A percentile compares a stretch with the other conserved stretches of the same genome.
Conservation (phyloP, 2,888 invertebrate species). For the Drosophila nr. perissopoda region DNA sequence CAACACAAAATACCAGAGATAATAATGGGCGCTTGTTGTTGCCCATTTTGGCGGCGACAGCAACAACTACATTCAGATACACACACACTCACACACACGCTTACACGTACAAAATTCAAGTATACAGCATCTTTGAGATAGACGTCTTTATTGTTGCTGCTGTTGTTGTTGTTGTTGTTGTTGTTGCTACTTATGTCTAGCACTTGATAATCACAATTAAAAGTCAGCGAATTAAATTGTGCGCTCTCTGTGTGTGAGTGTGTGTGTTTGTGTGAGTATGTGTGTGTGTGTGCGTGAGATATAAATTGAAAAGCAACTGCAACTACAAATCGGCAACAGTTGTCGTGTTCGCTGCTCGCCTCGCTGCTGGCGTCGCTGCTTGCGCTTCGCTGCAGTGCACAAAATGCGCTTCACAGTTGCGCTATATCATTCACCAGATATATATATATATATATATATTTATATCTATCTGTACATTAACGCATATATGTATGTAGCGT, state of each 20-base stretch:
- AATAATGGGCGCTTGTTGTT: conserved; percentile 45
- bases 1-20: conserved; percentile 73
- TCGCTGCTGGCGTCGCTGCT: conserved; percentile 17
- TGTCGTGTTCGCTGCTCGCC: conserved; percentile 41
- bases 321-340: conserved; percentile 72
- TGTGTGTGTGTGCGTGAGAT: conserved; percentile 33
- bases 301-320: conserved; percentile 68
- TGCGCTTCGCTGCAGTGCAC: conserved; percentile 64
- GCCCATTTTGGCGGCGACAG: conserved; percentile 35
- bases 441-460: conserved; percentile 9
- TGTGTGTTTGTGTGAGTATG: conserved; percentile 12
- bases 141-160: conserved; percentile 17
- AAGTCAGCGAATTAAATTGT: conserved; percentile 74
- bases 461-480: conserved; percentile 23
- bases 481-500: not conserved
- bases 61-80: conserved; percentile 27
- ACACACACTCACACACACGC: not conserved
- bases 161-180: conserved; percentile 34
- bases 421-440: conserved; percentile 45
- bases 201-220: conserved; percentile 78
- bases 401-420: conserved; percentile 47
- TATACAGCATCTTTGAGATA: conserved; percentile 73
- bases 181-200: conserved; percentile 63
- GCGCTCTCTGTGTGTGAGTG: conserved; percentile 22
- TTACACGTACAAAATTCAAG: conserved; percentile 66